These are phyloP conservation scores for Rhinophrynus dorsalis DNA, from an alignment of 2,797 vertebrate species.

Conservation along the genomic window DNA sequence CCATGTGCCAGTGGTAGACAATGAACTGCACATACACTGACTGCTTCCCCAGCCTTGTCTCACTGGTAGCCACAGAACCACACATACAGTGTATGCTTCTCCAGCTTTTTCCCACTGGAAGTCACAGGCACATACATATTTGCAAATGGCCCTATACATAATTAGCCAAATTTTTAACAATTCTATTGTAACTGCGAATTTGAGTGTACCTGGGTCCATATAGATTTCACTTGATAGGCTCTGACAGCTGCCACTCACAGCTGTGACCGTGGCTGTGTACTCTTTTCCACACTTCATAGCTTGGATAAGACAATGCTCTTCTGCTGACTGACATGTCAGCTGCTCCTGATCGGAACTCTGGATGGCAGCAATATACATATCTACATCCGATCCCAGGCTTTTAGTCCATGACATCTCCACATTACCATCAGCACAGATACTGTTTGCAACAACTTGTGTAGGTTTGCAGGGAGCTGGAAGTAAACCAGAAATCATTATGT, in stretches of 20 bases:
- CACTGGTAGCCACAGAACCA: no score
- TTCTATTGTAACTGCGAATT: no score
- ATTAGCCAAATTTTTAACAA: no score
- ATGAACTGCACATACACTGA: no score
- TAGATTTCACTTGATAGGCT: slow-evolving; percentile 48
- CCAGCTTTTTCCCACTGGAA: no score
- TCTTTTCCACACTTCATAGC: slow-evolving; percentile 62
- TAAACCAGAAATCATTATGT: neutral
- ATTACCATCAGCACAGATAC: slow-evolving; percentile 62
- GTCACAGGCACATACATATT: no score
- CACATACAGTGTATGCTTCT: no score
- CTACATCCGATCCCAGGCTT: slow-evolving; percentile 37
- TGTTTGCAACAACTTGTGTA: slow-evolving; percentile 45
- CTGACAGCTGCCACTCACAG: slow-evolving; percentile 61
- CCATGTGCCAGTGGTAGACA: no score
- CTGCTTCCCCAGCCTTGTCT: no score
- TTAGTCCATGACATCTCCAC: slow-evolving; percentile 60
- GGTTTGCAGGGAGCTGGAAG: slow-evolving; percentile 74
- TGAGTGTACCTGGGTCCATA: slow-evolving; percentile 20
- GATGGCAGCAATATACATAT: slow-evolving; percentile 58
- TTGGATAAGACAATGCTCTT: slow-evolving; percentile 47
- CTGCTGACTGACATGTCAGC: slow-evolving; percentile 55
- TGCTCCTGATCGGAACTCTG: slow-evolving; percentile 14
- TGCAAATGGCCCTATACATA: no score
- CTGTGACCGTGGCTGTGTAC: slow-evolving; percentile 63